Evolutionary conservation across 2,888 invertebrate species (phyloP), one percentile per base, ranked within the genome.

Genomic region (Trissolcus brochymenae): DNA sequence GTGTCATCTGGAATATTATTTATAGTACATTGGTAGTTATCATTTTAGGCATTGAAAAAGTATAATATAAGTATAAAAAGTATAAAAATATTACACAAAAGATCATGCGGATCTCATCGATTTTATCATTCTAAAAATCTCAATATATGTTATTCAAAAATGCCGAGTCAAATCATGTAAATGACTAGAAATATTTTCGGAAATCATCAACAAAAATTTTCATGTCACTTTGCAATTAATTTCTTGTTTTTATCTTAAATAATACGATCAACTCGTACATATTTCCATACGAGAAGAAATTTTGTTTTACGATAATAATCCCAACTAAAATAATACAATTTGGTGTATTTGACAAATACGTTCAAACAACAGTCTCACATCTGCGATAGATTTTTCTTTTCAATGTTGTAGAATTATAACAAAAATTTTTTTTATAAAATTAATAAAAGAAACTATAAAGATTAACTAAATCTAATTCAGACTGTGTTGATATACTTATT

Each of bases 101-200:
- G 17, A 1, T 17, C 19, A 17, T 19, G 14, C 9, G 11, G 17
- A 51, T 51, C 17, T 57, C 25, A 3, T 19, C 17, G 14, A 59
- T n/a, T 14, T 46, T 11, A 43, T 43, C 11, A n/a, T 43, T 43
- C n/a, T 16, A 16, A 16, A n/a, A 49, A 17, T 49, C 16, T 43
- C 13, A 3, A 6, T 43, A 43, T 35, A 35, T 11, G 35, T 49
- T 49, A 51, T 51, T 16, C 4, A 51, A 51, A 51, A 51, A 13
- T 17, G 51, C 51, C 16, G 14, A 51, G 51, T 51, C 64, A 65
- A 55, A 35, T 65, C 16, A 46, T 46, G 55, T 11, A 56, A 55
- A 49, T 55, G 59, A 67, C 59, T 67, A 67, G 59, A 67, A 35
- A 59, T 41, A 43, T 65, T 55, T 25, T 46, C 21, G 14, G 40